Evolutionary conservation across 2,797 vertebrate genomes (phyloP), one percentile per base, ranked within the genome.

Genomic region (Urocyon cinereoargenteus): DNA sequence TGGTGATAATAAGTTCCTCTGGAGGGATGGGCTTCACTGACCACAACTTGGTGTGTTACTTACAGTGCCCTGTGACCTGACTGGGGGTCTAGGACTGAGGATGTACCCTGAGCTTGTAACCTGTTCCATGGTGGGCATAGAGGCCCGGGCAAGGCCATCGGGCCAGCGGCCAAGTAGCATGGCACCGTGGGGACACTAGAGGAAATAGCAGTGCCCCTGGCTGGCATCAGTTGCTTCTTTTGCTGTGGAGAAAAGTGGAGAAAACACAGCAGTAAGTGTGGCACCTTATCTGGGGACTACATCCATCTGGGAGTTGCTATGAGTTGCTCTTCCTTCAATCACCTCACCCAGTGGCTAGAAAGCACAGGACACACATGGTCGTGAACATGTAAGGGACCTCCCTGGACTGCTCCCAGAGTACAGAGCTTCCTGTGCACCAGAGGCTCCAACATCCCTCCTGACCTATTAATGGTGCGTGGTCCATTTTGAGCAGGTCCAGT

Each of bases 381-480:
- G 13, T 16, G 34, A 5, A 0, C 31, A 3, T 10, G 15, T 0
- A 5, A 49, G 40, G 51, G 19, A 13, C 31, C 61, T 70, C 31
- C 34, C 24, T 73, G 72, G 72, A 24, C 40, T 45, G 72, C 15
- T 49, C 72, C 45, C 1, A 15, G 72, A 75, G 72, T 49, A 49
- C 72, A 18, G 72, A 49, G 45, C 19, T 19, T 6, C 18, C 75
- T 21, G 7, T 18, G 2, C 24, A 49, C 26, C 45, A 49, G 9
- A 15, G 72, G 45, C 40, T 75, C 40, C 26, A 10, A 28, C 40
- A 49, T 49, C 45, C 40, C 7, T 49, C 72, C 24, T 0, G 8
- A 18, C 15, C 26, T 49, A 28, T 45, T 49, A 49, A 49, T 0
- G 8, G 1, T 8, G 5, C 11, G 1, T 3, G 24, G 36, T 26